Conservation (phyloP, 2,797 vertebrate species). For the Poeciliopsis infans region DNA sequence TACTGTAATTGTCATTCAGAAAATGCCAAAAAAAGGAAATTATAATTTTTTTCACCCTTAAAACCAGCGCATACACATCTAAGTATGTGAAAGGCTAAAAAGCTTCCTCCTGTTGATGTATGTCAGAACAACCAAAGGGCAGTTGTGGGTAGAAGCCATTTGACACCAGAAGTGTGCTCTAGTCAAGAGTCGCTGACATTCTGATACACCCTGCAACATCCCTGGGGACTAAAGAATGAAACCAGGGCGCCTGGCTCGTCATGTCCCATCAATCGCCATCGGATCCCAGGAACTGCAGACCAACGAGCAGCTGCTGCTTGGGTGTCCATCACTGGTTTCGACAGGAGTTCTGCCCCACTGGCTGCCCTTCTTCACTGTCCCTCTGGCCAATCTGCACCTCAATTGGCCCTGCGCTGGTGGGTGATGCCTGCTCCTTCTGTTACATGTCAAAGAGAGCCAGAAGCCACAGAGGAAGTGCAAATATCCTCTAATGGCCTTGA, state of each 20-base stretch:
- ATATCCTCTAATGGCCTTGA: slow-evolving; percentile 87
- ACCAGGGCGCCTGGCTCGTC: slow-evolving; percentile 59
- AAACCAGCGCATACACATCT: background rate
- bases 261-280: slow-evolving; percentile 72
- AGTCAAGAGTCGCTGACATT: slow-evolving; percentile 68
- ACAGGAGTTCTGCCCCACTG: slow-evolving; percentile 77
- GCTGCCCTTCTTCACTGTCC: slow-evolving; percentile 69
- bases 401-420: slow-evolving; percentile 77
- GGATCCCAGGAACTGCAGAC: slow-evolving; percentile 58
- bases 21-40: slow-evolving; percentile 24
- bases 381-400: slow-evolving; percentile 82
- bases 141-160: slow-evolving; percentile 57
- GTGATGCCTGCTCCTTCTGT: slow-evolving; percentile 77
- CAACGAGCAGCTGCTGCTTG: slow-evolving; percentile 65
- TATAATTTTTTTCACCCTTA: background rate
- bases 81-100: slow-evolving; percentile 4
- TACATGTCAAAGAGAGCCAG: slow-evolving; percentile 84
- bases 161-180: slow-evolving; percentile 79
- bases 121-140: slow-evolving; percentile 45
- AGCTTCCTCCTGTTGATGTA: slow-evolving; percentile 22
- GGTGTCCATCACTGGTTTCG: slow-evolving; percentile 77
- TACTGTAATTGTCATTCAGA: background rate
- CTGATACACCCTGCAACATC: slow-evolving; percentile 75
- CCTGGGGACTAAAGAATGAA: slow-evolving; percentile 70
- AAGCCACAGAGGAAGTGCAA: slow-evolving; percentile 86